Evolutionary conservation across 2,113 vertebrate species (phyloP), one percentile per base, ranked within the genome.

Genomic region (Hippocampus mohnikei): DNA sequence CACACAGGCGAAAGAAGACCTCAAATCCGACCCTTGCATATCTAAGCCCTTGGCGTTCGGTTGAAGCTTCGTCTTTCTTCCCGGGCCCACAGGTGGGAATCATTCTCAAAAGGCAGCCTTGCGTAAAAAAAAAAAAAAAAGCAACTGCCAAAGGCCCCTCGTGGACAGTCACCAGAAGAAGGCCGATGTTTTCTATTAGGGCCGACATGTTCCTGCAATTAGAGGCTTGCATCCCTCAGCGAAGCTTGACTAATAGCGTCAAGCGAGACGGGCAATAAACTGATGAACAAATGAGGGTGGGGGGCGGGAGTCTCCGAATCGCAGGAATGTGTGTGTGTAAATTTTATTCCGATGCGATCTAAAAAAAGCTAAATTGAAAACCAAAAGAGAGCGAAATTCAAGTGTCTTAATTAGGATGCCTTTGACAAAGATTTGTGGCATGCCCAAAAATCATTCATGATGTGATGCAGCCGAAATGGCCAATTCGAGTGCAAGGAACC

Each of bases 161-260:
- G 62, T 58, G 27, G 58, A 44, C 16, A 65, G 27, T 46, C 23
- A 7, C 52, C 71, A 77, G 85, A 80, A 75, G 75, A 81, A 86
- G 81, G 71, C 64, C 56, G 63, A 68, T 41, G 12, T 81, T 84
- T 79, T 82, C 67, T 81, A 46, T 85, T 79, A 59, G 55, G 67
- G 62, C 78, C 41, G 84, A 88, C 91, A 92, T 88, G 80, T 73
- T 90, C 87, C 84, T 90, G 86, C 85, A 91, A 90, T 93, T 90
- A 91, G 74, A 89, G 72, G 55, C 42, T 46, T 18, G 63, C 11
- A 79, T 74, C 71, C 40, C 79, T 79, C 81, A 84, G 84, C 77
- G 81, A 84, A 88, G 84, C 87, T 79, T 88, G 85, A 87, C 84
- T 91, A 90, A 89, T 88, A 87, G 81, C 77, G 70, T 89, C 85